Base-by-base conservation (phyloP, 2,113 vertebrate genomes). In the Oryzias javanicus region DNA sequence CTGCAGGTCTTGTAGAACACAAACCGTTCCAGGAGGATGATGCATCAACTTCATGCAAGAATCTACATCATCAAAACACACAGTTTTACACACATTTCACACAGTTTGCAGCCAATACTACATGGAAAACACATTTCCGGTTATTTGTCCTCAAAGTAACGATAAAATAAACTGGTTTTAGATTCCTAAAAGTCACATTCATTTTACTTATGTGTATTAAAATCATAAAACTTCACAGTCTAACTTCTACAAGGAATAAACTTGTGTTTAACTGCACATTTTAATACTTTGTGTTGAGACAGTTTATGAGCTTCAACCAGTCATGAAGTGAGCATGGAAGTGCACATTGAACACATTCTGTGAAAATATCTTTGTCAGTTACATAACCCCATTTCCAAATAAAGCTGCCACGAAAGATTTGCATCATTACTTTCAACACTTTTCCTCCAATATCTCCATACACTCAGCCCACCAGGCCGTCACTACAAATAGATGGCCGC, bases 401-500 rank as follows among this genome's bases (percentile, higher is more conserved):
- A n/a, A 24, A 42, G 53, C 51, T 14, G 15, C 6, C 42, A 27
- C 24, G 25, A 42, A 25, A n/a, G 20, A 42, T 67, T 70, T 13
- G 63, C 53, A 14, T 6, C 66, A 51, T 54, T 50, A 45, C 59
- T 61, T 22, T 73, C 64, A 68, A 68, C 80, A 78, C 62, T 63
- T 73, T 57, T 51, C 49, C 58, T 69, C 77, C 51, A 60, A 55
- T 47, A 46, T 60, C 59, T 41, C 59, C 54, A 27, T n/a, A 61
- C 49, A 55, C 49, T 81, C 63, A 64, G 67, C 85, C 75, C 88
- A 85, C 82, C 74, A 76, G 79, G 84, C 73, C 25, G 64, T 72
- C 78, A 83, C 90, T 85, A 72, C 77, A 91, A 91, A 91, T 90
- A 91, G 86, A 83, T 20, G 35, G 66, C 85, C 78, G 67, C 89